phyloP scores from a whole-genome alignment of 2,888 invertebrate genomes.

The Exocentrus adspersus region DNA sequence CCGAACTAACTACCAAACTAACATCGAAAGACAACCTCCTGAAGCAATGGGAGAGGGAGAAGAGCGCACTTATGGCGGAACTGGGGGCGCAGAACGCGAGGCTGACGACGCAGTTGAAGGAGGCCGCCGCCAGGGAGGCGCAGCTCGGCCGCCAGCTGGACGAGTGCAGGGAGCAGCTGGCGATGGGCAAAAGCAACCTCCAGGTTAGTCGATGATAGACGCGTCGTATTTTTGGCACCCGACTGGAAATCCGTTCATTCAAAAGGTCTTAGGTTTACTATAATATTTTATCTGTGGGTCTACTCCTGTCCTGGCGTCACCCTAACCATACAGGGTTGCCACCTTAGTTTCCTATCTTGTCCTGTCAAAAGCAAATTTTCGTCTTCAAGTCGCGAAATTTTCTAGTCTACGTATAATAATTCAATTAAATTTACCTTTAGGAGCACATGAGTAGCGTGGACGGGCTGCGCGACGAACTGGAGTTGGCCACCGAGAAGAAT shows the following conservation, averaged over 20 bases:
- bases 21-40: constrained; percentile 71
- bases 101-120: constrained; percentile 87
- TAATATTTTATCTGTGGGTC: too few species aligned
- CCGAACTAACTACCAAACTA: constrained; percentile 80
- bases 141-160: constrained; percentile 84
- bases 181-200: constrained; percentile 68
- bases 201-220: constrained; percentile 62
- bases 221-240: too few species aligned
- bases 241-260: too few species aligned
- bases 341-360: too few species aligned
- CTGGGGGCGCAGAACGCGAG: constrained; percentile 84
- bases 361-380: too few species aligned
- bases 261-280: too few species aligned
- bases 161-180: constrained; percentile 84
- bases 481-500: constrained; percentile 83
- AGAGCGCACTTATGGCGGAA: constrained; percentile 78
- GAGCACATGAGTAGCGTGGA: constrained; percentile 92
- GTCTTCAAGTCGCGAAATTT: too few species aligned
- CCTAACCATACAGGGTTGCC: too few species aligned
- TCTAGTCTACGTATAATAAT: constrained; percentile 69
- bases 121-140: constrained; percentile 82
- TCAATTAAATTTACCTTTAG: constrained; percentile 60
- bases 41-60: constrained; percentile 80
- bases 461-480: constrained; percentile 87
- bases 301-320: too few species aligned